Evolutionary conservation across 2,113 vertebrate genomes (phyloP).

Genomic region (Bubalus kerabau): DNA sequence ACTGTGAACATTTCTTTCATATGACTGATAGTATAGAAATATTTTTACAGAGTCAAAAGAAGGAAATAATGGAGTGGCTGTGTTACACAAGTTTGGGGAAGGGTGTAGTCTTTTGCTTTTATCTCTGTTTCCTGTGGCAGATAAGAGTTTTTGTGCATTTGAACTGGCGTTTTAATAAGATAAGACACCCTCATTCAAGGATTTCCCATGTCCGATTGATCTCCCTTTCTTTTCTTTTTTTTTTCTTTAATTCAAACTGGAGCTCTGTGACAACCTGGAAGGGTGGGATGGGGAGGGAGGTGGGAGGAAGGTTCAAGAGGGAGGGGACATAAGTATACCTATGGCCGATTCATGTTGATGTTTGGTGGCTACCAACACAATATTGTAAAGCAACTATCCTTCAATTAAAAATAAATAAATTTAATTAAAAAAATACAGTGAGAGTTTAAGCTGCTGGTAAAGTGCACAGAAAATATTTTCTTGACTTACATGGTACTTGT

Average conservation of each 20-base stretch:
- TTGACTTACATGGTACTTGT: neutral
- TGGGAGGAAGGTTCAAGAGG: neutral
- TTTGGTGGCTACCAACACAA: neutral
- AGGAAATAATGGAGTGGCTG: neutral
- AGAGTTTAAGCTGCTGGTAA: neutral
- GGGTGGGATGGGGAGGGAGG: neutral
- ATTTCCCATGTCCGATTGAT: neutral
- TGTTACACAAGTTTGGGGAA: neutral
- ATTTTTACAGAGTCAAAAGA: neutral
- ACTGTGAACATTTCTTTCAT: neutral
- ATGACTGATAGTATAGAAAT: neutral
- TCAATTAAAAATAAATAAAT: neutral
- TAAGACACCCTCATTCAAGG: neutral
- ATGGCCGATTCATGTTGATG: neutral
- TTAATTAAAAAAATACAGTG: neutral
- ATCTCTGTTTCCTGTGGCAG: slow-evolving; percentile 47
- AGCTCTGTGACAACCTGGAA: neutral
- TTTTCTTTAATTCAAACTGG: neutral
- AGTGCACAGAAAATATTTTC: neutral
- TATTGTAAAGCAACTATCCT: neutral
- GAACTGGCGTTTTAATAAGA: neutral
- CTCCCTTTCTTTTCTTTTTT: neutral
- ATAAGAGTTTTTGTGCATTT: slow-evolving; percentile 35
- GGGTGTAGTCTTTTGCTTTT: slow-evolving; percentile 24
- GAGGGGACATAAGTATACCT: neutral